Conservation (phyloP, 2,797 vertebrate species). For the Tenualosa ilisha region DNA sequence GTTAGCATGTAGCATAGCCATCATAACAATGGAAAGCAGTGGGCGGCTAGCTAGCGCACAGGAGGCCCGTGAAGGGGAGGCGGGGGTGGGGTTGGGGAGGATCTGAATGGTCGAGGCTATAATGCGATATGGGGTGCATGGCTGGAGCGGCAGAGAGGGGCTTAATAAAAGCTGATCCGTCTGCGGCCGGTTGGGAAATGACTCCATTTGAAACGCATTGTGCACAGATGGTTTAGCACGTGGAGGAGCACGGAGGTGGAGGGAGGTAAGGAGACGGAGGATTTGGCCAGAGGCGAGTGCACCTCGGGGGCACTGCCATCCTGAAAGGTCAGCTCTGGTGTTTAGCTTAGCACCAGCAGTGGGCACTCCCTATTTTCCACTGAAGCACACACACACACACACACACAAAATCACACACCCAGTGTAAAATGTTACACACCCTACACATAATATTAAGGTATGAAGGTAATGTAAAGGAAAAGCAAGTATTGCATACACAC, state of each 20-base stretch:
- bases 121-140: background rate
- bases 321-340: conserved; percentile 1
- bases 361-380: conserved; percentile 15
- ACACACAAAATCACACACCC: background rate
- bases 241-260: background rate
- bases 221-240: background rate
- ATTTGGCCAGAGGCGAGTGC: background rate
- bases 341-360: background rate
- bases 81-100: background rate
- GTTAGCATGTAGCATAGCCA: conserved; percentile 8
- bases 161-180: conserved; percentile 19
- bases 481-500: background rate
- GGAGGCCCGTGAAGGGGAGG: background rate
- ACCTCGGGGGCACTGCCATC: background rate
- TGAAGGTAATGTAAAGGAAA: background rate
- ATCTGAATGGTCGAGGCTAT: background rate
- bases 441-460: background rate
- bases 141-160: background rate
- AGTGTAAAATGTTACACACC: background rate
- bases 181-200: background rate
- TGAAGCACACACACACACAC: background rate
- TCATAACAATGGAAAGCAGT: background rate
- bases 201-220: background rate
- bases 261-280: background rate
- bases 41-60: background rate